A percentile compares a stretch with the other conserved stretches of the same genome.
Evolutionary conservation across 2,797 vertebrate species (phyloP).

Genomic region (Enteromius argenteus): DNA sequence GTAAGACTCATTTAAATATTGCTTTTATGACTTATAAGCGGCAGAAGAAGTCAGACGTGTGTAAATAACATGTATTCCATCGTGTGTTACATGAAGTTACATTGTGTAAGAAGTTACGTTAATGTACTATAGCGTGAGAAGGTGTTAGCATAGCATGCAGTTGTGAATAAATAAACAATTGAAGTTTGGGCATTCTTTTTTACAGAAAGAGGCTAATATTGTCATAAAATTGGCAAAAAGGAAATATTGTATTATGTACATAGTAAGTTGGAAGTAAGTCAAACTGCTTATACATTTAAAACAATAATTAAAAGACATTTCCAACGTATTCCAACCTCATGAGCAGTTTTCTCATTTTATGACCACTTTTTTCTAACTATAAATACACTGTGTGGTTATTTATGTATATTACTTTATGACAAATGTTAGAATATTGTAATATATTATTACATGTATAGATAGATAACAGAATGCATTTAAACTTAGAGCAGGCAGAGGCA

Average conservation of each 20-base stretch:
- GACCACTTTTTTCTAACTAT: too few species aligned
- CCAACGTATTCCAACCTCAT: accelerated
- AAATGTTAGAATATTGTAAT: too few species aligned
- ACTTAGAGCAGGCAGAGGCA: neutral
- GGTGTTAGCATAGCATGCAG: slow-evolving; percentile 15
- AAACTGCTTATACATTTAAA: neutral
- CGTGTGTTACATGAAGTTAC: neutral
- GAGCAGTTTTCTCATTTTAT: neutral
- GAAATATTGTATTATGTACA: neutral
- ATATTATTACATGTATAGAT: too few species aligned
- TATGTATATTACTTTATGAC: too few species aligned
- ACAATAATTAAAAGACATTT: neutral
- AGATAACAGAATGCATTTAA: too few species aligned
- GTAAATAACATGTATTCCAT: neutral
- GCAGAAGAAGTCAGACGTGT: neutral
- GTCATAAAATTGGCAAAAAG: neutral
- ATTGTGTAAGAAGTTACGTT: neutral
- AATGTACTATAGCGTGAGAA: neutral
- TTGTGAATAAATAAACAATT: neutral
- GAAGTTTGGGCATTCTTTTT: neutral
- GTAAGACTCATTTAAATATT: slow-evolving; percentile 72
- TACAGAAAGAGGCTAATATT: neutral
- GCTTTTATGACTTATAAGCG: neutral
- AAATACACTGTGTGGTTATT: too few species aligned
- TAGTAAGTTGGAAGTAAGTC: neutral